Percentiles rank a stretch among this genome's conserved stretches.
phyloP scores from a whole-genome alignment of 2,888 invertebrate genomes.

The Lycaena phlaeas region DNA sequence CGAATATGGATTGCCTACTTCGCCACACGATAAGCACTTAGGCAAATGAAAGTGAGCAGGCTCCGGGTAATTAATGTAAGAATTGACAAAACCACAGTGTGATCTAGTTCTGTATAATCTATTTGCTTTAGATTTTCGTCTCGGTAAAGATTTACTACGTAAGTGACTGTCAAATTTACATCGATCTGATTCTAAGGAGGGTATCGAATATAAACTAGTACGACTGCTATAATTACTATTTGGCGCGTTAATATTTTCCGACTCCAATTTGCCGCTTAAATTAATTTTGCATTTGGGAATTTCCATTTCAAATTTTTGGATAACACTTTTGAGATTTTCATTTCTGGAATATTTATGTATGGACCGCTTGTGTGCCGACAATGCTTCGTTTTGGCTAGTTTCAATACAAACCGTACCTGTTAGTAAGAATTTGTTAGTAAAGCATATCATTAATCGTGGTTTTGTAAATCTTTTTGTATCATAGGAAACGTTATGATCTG shows the following conservation, averaged over 20 bases:
- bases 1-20: slow-evolving; percentile 33
- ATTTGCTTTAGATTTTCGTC: slow-evolving; percentile 22
- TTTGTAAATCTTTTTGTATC: too few species aligned
- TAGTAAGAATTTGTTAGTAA: slow-evolving; percentile 20
- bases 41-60: slow-evolving; percentile 61
- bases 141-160: slow-evolving; percentile 41
- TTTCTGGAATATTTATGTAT: slow-evolving; percentile 44
- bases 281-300: slow-evolving; percentile 53
- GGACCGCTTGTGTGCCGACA: slow-evolving; percentile 35
- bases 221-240: slow-evolving; percentile 34
- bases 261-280: slow-evolving; percentile 30
- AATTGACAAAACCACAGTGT: slow-evolving; percentile 54
- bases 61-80: slow-evolving; percentile 46
- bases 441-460: too few species aligned
- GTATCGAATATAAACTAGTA: slow-evolving; percentile 49
- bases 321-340: slow-evolving; percentile 38
- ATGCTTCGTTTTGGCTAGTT: slow-evolving; percentile 25
- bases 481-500: too few species aligned
- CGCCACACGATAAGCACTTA: slow-evolving; percentile 41
- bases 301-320: slow-evolving; percentile 37
- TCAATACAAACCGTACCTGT: slow-evolving; percentile 39
- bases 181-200: slow-evolving; percentile 54
- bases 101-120: slow-evolving; percentile 49
- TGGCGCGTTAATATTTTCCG: slow-evolving; percentile 22
- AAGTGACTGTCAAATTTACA: slow-evolving; percentile 36